These are phyloP conservation scores for Chelon auratus DNA, from an alignment of 2,797 vertebrate species.

Conservation along the genomic window DNA sequence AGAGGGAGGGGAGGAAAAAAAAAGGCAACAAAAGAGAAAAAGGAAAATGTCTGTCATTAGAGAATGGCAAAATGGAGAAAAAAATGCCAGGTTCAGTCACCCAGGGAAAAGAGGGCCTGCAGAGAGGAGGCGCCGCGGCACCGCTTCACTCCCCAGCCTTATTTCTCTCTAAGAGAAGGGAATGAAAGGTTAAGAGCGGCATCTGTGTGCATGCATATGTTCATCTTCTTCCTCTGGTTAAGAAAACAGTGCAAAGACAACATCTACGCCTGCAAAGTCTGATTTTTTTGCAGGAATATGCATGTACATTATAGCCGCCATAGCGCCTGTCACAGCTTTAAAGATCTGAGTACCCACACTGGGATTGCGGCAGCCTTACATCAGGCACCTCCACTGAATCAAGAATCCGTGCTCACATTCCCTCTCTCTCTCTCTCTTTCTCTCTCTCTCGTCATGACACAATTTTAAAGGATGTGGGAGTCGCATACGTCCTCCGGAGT, in stretches of 20 bases:
- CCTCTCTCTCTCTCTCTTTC: conserved; percentile 1
- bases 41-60: conserved; percentile 65
- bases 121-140: conserved; percentile 7
- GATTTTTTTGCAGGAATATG: conserved; percentile 21
- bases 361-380: conserved; percentile 67
- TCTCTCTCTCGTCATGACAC: conserved; percentile 4
- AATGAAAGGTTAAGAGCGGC: conserved; percentile 25
- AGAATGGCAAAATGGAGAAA: conserved; percentile 39
- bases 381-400: conserved; percentile 55
- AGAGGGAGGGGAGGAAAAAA: neutral
- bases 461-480: conserved; percentile 29
- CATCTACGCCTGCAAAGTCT: too few relatives aligned
- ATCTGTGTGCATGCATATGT: neutral
- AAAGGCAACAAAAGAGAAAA: conserved; percentile 19
- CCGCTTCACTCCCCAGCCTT: conserved; percentile 6
- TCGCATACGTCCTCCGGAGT: conserved; percentile 42
- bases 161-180: conserved; percentile 23
- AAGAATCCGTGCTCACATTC: conserved; percentile 29
- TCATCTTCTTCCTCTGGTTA: neutral
- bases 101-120: conserved; percentile 12
- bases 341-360: conserved; percentile 26
- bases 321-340: conserved; percentile 32
- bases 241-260: neutral
- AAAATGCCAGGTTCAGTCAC: conserved; percentile 39
- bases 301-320: conserved; percentile 20